Base-by-base conservation (phyloP, 2,888 invertebrate genomes). In the Platycheirus albimanus region DNA sequence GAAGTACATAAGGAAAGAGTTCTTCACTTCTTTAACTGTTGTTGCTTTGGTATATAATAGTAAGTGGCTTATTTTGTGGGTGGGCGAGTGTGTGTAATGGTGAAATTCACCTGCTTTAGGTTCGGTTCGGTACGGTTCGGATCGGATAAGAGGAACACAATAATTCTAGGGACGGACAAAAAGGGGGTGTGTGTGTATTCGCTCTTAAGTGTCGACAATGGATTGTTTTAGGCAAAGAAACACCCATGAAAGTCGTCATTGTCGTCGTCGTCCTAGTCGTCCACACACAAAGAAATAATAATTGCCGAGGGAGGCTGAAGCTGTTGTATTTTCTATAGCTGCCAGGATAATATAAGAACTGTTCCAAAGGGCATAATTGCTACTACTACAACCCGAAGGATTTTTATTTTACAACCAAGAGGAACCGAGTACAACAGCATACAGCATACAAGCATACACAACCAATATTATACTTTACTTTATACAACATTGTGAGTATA, bases 301-400 rank as follows among this genome's bases (percentile, higher is more conserved):
- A 80, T 85, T 85, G 77, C 61, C 15, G 45, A 69, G 61, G 66
- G 75, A 63, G 74, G 70, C 45, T 66, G 51, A 36, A 33, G 33
- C 51, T 54, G 36, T 38, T 38, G 24, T 41, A n/a, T n/a, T n/a
- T n/a, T n/a, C n/a, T n/a, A n/a, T n/a, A 63, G 69, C 74, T 75
- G 38, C 61, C n/a, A 66, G 71, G 78, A 63, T 54, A 78, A 61
- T 72, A 63, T 66, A 67, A 83, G 81, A 83, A 78, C 51, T 49
- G 64, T 69, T 75, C 80, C 38, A 64, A 78, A 86, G 85, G 84
- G 85, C 74, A 84, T 85, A 85, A 86, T 86, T 85, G 85, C 84
- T 85, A 78, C 85, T 79, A 70, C 30, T 49, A 78, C 75, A 83
- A 84, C 70, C 71, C 69, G 69, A 67, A 70, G 80, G 72, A 67